Conservation (phyloP, 1,140 invertebrate species). For the Papilio polyxenes region DNA sequence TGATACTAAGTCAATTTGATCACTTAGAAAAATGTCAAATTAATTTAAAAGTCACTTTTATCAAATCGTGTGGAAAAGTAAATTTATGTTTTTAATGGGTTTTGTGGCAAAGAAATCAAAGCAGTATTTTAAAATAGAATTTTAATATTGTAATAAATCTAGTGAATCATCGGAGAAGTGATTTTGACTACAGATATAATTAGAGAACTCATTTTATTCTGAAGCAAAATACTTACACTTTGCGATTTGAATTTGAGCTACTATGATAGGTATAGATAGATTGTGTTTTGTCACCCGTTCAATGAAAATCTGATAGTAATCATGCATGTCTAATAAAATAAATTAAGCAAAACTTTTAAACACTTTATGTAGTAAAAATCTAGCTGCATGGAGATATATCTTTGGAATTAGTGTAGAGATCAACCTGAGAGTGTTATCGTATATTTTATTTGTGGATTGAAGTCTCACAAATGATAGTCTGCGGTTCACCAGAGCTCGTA, state of each 20-base stretch:
- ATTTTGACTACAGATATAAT: neutral
- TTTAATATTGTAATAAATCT: slow-evolving; percentile 9
- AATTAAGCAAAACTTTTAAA: too few relatives aligned
- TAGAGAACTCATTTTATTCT: neutral
- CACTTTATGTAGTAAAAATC: neutral
- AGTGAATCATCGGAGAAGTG: neutral
- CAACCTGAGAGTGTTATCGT: neutral
- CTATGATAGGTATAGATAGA: neutral
- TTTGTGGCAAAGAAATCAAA: slow-evolving; percentile 8
- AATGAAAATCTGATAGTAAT: too few relatives aligned
- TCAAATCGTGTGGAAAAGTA: neutral
- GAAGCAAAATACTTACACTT: neutral
- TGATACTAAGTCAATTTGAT: slow-evolving; percentile 1
- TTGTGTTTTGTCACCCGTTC: too few relatives aligned
- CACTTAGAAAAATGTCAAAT: neutral
- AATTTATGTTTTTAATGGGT: slow-evolving; percentile 6
- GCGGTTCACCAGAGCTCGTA: neutral
- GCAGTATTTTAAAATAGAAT: slow-evolving; percentile 24
- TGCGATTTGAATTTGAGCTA: neutral
- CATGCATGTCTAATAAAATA: too few relatives aligned
- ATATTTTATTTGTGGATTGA: neutral
- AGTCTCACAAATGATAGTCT: neutral
- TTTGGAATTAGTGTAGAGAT: neutral
- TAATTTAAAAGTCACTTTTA: neutral
- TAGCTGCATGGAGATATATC: neutral